Base-by-base conservation (phyloP, 2,888 invertebrate genomes). In the Epirrhoe alternata region DNA sequence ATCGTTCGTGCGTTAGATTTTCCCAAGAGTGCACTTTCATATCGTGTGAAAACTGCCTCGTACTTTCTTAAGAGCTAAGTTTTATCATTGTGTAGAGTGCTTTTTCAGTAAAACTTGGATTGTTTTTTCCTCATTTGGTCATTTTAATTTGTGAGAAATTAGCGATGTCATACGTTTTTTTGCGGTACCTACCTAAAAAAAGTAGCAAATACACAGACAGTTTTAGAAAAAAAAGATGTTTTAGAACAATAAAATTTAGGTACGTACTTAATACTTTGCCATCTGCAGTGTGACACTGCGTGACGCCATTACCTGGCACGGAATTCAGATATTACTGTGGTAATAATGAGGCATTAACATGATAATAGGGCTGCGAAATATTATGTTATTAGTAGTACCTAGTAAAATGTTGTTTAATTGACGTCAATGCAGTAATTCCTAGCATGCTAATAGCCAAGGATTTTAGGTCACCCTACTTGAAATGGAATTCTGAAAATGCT, bases 351-450 rank as follows among this genome's bases (percentile, higher is more conserved):
- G 7, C 42, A 61, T 61, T 53, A 61, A 45, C 61, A 61, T 54
- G 54, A 50, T 58, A 52, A 16, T 55, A 38, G 17, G 45, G 24
- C 16, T 6, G 30, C 31, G 33, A 56, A 50, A 62, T 42, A 35
- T 35, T 45, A 35, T 53, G 47, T 16, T 57, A 33, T 57, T 31
- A 17, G 5, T 31, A 47, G 3, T 31, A 47, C 5, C 45, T 38
- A 38, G 10, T 8, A 17, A 57, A 57, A 1, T 63, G 16, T 49
- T 24, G 31, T 45, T 38, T 47, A 16, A 63, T 33, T 60, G 59
- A 64, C 64, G 64, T 64, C 64, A 64, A 45, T 60, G 59, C 64
- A 60, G 64, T 51, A 42, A 51, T 66, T 45, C 38, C 47, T 31
- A 55, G 31, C 38, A 55, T 57, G 61, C 47, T 38, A 17, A n/a